Percentiles rank a stretch among this genome's conserved stretches.
These are phyloP conservation scores for Catalaphyllia jardinei DNA, from an alignment of 64 coral and sea anemone species.

Conservation along the genomic window DNA sequence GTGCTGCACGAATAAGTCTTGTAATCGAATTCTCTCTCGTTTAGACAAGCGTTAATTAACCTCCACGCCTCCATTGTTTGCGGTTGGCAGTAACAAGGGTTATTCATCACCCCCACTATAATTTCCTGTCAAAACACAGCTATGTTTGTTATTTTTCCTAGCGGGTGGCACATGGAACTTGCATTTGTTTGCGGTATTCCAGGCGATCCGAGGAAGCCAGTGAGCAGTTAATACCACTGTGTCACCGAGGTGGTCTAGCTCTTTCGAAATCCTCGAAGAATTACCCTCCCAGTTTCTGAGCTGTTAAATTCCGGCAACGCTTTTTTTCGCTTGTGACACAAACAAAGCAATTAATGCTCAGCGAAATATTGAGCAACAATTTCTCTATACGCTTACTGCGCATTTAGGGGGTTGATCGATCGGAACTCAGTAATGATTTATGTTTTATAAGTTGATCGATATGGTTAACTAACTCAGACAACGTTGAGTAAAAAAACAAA, in stretches of 20 bases:
- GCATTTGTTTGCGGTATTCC: slow-evolving; percentile 23
- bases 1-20: background rate
- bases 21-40: slow-evolving; percentile 12
- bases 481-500: background rate
- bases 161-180: slow-evolving; percentile 30
- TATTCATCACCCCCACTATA: slow-evolving; percentile 29
- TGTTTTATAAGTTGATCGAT: background rate
- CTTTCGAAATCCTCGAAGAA: background rate
- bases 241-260: background rate
- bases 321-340: slow-evolving; percentile 43
- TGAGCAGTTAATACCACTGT: background rate
- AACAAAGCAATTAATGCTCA: slow-evolving; percentile 51
- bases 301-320: background rate
- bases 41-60: slow-evolving; percentile 37
- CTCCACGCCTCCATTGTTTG: slow-evolving; percentile 50
- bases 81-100: slow-evolving; percentile 22
- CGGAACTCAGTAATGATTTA: slow-evolving; percentile 1
- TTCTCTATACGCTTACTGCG: slow-evolving; percentile 2
- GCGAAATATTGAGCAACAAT: slow-evolving; percentile 34
- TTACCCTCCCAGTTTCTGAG: background rate
- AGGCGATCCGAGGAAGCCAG: background rate
- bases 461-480: background rate
- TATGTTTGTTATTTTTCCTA: slow-evolving; percentile 51
- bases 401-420: slow-evolving; percentile 19
- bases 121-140: slow-evolving; percentile 52